These are phyloP conservation scores for Carposina sasakii DNA, from an alignment of 1,140 invertebrate genomes.

Conservation along the genomic window DNA sequence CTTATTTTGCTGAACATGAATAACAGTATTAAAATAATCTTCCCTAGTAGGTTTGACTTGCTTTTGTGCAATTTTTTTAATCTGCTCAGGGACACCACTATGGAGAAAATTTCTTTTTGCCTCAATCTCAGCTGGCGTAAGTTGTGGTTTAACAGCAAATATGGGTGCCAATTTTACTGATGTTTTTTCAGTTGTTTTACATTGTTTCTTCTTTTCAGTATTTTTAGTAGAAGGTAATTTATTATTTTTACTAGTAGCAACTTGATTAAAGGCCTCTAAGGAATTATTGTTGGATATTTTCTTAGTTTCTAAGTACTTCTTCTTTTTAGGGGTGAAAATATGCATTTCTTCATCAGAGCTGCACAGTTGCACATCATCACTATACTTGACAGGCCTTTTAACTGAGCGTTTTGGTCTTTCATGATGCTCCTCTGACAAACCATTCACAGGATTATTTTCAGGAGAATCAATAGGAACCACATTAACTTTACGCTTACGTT, in stretches of 20 bases:
- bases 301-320: constrained; percentile 31
- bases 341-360: constrained; percentile 61
- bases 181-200: constrained; percentile 33
- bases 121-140: constrained; percentile 65
- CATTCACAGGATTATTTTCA: constrained; percentile 1
- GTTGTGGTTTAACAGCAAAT: constrained; percentile 73
- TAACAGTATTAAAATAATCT: constrained; percentile 66
- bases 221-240: constrained; percentile 16
- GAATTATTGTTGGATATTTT: constrained; percentile 1
- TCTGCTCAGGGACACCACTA: constrained; percentile 74
- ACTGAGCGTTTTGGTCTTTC: constrained; percentile 44
- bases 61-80: constrained; percentile 68
- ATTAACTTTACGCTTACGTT: constrained; percentile 24
- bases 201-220: constrained; percentile 21
- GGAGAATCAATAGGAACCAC: constrained; percentile 15
- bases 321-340: constrained; percentile 63
- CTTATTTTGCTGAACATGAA: constrained; percentile 71
- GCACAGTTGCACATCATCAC: constrained; percentile 37
- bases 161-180: constrained; percentile 72
- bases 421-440: neutral
- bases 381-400: constrained; percentile 60
- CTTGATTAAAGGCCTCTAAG: neutral
- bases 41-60: constrained; percentile 38
- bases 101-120: constrained; percentile 76
- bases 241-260: neutral